These are phyloP conservation scores for Austrolebias charrua DNA, from an alignment of 2,797 vertebrate genomes.

Conservation along the genomic window DNA sequence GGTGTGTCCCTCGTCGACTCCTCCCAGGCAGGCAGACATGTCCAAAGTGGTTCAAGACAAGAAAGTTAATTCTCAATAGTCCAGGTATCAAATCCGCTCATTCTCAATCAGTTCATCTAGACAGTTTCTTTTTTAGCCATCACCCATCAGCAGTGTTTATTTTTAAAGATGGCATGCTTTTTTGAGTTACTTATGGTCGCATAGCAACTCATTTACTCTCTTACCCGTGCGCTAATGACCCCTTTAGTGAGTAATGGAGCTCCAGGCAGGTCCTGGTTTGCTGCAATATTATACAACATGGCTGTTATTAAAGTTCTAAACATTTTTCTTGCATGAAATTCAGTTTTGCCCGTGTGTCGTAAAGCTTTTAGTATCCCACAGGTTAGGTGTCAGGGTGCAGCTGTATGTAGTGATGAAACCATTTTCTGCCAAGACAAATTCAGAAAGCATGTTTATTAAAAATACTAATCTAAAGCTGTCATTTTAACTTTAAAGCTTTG, in stretches of 20 bases:
- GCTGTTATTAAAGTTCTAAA: constrained; percentile 5
- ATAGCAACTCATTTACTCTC: constrained; percentile 48
- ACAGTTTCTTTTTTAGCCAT: too few relatives aligned
- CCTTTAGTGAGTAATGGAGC: constrained; percentile 12
- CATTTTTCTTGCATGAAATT: neutral
- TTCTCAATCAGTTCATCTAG: too few relatives aligned
- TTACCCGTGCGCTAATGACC: constrained; percentile 11
- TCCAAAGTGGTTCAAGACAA: too few relatives aligned
- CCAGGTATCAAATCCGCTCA: too few relatives aligned
- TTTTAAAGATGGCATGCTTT: constrained; percentile 14
- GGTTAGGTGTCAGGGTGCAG: too few relatives aligned
- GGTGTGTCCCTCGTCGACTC: too few relatives aligned
- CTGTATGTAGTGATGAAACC: neutral
- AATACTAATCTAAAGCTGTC: neutral
- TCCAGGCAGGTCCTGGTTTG: constrained; percentile 31
- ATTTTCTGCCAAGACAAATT: neutral
- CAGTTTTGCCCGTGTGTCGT: neutral
- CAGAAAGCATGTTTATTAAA: neutral
- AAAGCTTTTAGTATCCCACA: neutral
- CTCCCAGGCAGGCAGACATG: too few relatives aligned
- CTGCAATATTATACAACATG: constrained; percentile 11
- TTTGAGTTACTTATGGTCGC: constrained; percentile 34
- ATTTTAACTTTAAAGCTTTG: too few relatives aligned
- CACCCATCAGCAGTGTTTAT: constrained; percentile 21
- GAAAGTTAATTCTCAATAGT: too few relatives aligned